phyloP scores from a whole-genome alignment of 2,113 vertebrate genomes.

The Columba livia region DNA sequence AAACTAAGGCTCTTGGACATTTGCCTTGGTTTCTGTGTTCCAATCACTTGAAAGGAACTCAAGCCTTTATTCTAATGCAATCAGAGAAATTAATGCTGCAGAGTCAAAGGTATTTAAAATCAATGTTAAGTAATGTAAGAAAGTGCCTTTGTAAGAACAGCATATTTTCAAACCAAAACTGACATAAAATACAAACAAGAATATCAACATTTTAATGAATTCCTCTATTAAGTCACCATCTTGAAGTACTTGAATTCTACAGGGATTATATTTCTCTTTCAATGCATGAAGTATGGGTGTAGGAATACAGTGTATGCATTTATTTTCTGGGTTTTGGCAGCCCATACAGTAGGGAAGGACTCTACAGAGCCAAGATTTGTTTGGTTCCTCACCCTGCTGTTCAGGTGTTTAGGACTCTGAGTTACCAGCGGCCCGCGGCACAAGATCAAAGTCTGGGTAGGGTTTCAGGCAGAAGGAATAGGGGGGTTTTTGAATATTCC shows the following conservation, averaged over 20 bases:
- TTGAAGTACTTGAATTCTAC: not conserved
- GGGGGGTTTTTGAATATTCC: not conserved
- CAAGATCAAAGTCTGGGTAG: not conserved
- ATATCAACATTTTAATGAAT: not conserved
- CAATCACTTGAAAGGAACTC: not conserved
- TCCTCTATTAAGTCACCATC: not conserved
- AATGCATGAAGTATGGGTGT: constrained; percentile 12
- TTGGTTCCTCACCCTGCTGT: not conserved
- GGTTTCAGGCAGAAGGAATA: not conserved
- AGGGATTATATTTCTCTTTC: constrained; percentile 7
- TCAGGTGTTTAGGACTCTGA: not conserved
- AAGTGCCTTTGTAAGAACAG: not conserved
- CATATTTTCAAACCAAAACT: not conserved
- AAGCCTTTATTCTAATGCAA: not conserved
- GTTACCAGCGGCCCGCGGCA: not conserved
- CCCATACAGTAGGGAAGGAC: not conserved
- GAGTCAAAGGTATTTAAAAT: not conserved
- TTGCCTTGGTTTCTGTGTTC: not conserved
- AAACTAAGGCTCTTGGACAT: not conserved
- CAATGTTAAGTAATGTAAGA: not conserved
- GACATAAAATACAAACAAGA: not conserved
- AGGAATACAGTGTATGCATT: not conserved
- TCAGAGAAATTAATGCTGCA: not conserved
- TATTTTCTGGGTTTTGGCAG: constrained; percentile 4
- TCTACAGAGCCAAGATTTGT: not conserved